These are phyloP conservation scores for Stigmatopora nigra DNA, from an alignment of 2,113 vertebrate species.

Conservation along the genomic window DNA sequence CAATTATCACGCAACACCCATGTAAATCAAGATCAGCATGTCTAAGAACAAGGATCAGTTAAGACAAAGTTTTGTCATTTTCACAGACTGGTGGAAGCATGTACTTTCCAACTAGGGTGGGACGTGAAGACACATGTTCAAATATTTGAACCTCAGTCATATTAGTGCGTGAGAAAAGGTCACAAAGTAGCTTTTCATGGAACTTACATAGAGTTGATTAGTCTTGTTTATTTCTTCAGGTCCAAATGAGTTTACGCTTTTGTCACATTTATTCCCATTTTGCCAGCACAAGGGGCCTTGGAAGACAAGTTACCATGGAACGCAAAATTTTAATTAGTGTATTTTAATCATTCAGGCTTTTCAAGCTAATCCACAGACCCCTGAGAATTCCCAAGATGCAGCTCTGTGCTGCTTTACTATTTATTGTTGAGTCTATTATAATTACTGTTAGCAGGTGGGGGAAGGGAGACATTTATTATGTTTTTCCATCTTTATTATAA, in stretches of 20 bases:
- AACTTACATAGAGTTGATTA: slow-evolving; percentile 70
- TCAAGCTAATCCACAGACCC: slow-evolving; percentile 99
- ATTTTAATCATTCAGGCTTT: slow-evolving; percentile 99
- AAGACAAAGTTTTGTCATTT: too few relatives aligned
- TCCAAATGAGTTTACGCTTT: slow-evolving; percentile 97
- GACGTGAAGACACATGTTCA: slow-evolving; percentile 22
- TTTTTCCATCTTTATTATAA: slow-evolving; percentile 99
- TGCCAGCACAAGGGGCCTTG: slow-evolving; percentile 97
- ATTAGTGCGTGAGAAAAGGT: slow-evolving; percentile 42
- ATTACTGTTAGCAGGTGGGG: slow-evolving; percentile 99
- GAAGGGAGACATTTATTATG: slow-evolving; percentile 99
- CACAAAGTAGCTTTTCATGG: slow-evolving; percentile 59
- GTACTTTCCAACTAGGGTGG: too few relatives aligned
- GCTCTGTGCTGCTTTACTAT: slow-evolving; percentile 99
- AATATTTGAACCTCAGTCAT: slow-evolving; percentile 33
- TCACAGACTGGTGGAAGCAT: too few relatives aligned
- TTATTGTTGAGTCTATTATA: slow-evolving; percentile 99
- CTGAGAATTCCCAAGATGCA: slow-evolving; percentile 99
- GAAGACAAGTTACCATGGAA: slow-evolving; percentile 99
- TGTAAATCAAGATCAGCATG: too few relatives aligned
- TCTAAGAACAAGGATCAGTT: too few relatives aligned
- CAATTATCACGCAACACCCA: neutral
- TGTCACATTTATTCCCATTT: slow-evolving; percentile 99
- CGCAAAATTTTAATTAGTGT: slow-evolving; percentile 99
- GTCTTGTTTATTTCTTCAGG: slow-evolving; percentile 94